Evolutionary conservation across 2,113 vertebrate species (phyloP).

Genomic region (Dryoscopus gambensis): DNA sequence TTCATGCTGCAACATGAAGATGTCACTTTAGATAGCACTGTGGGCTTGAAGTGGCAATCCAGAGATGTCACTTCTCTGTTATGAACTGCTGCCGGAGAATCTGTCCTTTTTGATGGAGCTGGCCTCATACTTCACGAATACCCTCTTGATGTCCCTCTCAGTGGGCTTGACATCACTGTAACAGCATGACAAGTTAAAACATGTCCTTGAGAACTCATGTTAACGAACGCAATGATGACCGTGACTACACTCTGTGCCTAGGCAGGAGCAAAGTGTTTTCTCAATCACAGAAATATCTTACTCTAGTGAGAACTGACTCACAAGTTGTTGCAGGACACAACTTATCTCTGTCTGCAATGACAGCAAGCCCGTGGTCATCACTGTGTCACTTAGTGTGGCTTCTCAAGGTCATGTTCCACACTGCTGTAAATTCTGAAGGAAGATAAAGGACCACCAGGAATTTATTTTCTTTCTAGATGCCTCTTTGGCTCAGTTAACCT

Average conservation of each 20-base stretch:
- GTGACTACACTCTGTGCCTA: background rate
- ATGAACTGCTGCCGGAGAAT: constrained; percentile 8
- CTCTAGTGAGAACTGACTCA: background rate
- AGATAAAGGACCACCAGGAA: constrained; percentile 18
- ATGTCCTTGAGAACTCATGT: constrained; percentile 32
- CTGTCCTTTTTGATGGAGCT: constrained; percentile 26
- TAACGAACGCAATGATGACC: background rate
- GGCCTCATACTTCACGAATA: background rate
- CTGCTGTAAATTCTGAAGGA: constrained; percentile 27
- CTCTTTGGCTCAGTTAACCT: constrained; percentile 47
- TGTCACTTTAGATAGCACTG: constrained; percentile 29
- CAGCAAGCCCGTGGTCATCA: background rate
- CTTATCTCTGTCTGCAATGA: background rate
- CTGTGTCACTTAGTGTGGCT: background rate
- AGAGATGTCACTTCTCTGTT: constrained; percentile 22
- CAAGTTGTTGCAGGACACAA: background rate
- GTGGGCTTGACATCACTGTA: constrained; percentile 17
- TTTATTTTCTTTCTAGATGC: constrained; percentile 35
- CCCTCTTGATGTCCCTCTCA: constrained; percentile 1
- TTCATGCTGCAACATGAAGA: constrained; percentile 15
- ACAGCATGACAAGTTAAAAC: constrained; percentile 40
- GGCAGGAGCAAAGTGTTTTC: constrained; percentile 3
- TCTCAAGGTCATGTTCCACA: constrained; percentile 6
- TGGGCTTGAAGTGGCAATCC: constrained; percentile 7
- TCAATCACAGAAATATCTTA: background rate